A percentile compares a stretch with the other conserved stretches of the same genome.
phyloP scores from a whole-genome alignment of 1,140 invertebrate species.

The Temnothorax nylanderi region DNA sequence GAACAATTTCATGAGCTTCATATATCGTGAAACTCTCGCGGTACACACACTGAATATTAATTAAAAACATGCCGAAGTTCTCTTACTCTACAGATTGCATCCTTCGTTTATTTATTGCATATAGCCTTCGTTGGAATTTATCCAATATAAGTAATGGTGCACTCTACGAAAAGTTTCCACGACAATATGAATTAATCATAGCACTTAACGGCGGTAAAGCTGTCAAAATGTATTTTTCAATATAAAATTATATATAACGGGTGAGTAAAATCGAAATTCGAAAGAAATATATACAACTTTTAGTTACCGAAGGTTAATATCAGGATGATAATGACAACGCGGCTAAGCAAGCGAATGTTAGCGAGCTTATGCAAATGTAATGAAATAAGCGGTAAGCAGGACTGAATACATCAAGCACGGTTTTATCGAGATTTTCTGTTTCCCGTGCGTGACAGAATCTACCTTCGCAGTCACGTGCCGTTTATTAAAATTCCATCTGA shows the following conservation, averaged over 20 bases:
- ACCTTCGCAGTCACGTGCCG: constrained; percentile 36
- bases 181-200: constrained; percentile 1
- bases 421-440: constrained; percentile 46
- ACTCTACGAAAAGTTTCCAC: neutral
- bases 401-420: neutral
- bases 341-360: neutral
- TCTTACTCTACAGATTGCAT: neutral
- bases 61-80: constrained; percentile 1
- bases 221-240: neutral
- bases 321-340: neutral
- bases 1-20: constrained; percentile 2
- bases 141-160: neutral
- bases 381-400: constrained; percentile 24
- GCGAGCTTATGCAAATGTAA: constrained; percentile 5
- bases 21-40: neutral
- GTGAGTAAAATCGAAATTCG: neutral
- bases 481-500: constrained; percentile 56
- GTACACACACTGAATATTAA: neutral
- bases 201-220: neutral
- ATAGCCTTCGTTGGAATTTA: neutral
- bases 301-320: neutral
- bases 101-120: neutral
- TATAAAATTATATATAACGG: neutral
- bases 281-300: neutral
- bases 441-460: constrained; percentile 44